These are phyloP conservation scores for Pogonomyrmex californicus DNA, from an alignment of 1,140 invertebrate genomes.

Conservation along the genomic window DNA sequence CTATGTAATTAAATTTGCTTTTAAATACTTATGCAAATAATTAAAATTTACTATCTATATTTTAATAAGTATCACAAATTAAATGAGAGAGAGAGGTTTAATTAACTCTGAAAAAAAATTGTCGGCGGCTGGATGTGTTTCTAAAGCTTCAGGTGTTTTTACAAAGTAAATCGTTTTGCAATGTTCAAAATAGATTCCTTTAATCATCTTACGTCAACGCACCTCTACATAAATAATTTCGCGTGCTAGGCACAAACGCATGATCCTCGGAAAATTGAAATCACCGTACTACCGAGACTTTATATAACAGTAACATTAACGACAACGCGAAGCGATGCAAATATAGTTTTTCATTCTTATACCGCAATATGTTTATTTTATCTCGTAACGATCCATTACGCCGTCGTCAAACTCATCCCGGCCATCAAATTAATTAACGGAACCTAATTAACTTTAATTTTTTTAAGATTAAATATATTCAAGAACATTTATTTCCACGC, in stretches of 20 bases:
- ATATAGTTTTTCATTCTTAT: slow-evolving; percentile 7
- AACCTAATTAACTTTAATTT: slow-evolving; percentile 8
- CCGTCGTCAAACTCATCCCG: neutral
- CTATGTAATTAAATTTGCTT: neutral
- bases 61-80: neutral
- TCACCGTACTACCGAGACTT: slow-evolving; percentile 3
- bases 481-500: neutral
- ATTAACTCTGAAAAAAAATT: neutral
- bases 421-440: neutral
- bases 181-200: slow-evolving; percentile 9
- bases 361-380: slow-evolving; percentile 5
- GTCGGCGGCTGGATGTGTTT: neutral
- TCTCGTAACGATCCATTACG: slow-evolving; percentile 2
- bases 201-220: slow-evolving; percentile 41
- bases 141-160: neutral
- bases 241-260: neutral
- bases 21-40: too few relatives aligned
- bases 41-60: neutral
- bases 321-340: neutral
- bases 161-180: neutral
- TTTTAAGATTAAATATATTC: slow-evolving; percentile 13
- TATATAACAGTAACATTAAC: slow-evolving; percentile 6
- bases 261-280: neutral
- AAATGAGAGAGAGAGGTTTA: neutral
- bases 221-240: slow-evolving; percentile 22